Evolutionary conservation across 2,888 invertebrate genomes (phyloP), one percentile per base, ranked within the genome.

Genomic region (Dicyrtomina minuta): DNA sequence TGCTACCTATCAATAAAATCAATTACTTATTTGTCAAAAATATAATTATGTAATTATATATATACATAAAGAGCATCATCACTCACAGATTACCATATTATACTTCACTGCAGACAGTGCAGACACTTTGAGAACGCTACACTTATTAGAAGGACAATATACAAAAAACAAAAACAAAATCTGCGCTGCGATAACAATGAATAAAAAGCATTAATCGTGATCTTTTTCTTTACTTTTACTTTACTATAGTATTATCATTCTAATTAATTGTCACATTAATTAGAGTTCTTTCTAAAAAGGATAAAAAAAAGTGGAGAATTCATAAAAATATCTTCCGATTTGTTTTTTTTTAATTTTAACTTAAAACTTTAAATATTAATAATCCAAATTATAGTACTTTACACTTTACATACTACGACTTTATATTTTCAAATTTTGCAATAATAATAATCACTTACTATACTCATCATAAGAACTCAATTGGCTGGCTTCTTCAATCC

Each of bases 401-500:
- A 51, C 10, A 51, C 12, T 49, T 49, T 33, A 33, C 33, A 33
- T n/a, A 33, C 33, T 33, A 5, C 33, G 33, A 33, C 33, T 3
- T 8, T 33, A 51, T 51, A 24, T 20, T 17, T 20, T 20, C n/a
- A 4, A 46, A 46, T 46, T 12, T 46, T 46, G n/a, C 3, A n/a
- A 46, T 6, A n/a, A 46, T 20, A 46, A 3, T n/a, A 43, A 43
- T 43, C 43, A 43, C 13, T 10, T 43, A 12, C 43, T 46, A 46
- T 20, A 46, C 13, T 46, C 46, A 46, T 46, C 46, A 46, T 6
- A 46, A 46, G n/a, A 46, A 56, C 24, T 56, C 27, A 56, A 56
- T 56, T 56, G 56, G 56, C 56, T 56, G 56, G 56, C 56, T 24
- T 56, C 27, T 27, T 56, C 27, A 56, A n/a, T 26, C 56, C 56